Conservation (phyloP, 2,113 vertebrate species). For the Leiothrix lutea region DNA sequence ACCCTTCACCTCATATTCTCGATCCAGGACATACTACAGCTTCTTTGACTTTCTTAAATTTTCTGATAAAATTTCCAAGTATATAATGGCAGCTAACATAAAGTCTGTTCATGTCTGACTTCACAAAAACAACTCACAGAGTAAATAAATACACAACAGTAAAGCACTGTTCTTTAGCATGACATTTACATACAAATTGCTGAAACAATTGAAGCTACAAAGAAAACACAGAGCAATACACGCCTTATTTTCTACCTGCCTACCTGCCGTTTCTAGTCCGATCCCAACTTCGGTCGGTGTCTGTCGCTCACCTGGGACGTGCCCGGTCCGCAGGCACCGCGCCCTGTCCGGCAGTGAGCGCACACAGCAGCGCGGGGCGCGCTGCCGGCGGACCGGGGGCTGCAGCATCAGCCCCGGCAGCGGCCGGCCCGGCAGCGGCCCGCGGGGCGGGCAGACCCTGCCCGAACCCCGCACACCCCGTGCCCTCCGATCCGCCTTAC, state of each 20-base stretch:
- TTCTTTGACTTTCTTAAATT: not conserved
- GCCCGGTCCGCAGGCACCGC: rapidly evolving
- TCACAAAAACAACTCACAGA: not conserved
- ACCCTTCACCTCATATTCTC: not conserved
- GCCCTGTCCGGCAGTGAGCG: not conserved
- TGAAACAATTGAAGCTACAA: not conserved
- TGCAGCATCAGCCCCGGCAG: not conserved
- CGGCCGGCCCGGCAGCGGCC: too few relatives aligned
- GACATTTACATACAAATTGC: not conserved
- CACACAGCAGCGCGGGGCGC: not conserved
- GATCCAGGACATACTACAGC: not conserved
- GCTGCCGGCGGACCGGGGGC: not conserved
- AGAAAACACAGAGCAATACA: not conserved
- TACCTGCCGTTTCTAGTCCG: not conserved
- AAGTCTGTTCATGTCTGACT: not conserved
- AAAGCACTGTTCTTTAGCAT: not conserved
- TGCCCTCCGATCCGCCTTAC: too few relatives aligned
- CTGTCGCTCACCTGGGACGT: rapidly evolving
- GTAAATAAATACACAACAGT: not conserved
- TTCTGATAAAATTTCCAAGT: not conserved
- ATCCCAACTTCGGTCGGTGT: rapidly evolving
- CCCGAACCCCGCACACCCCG: too few relatives aligned
- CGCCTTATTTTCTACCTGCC: not conserved
- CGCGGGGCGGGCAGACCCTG: too few relatives aligned
- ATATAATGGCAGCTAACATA: not conserved